Evolutionary conservation across 2,113 vertebrate species (phyloP).

Genomic region (Nanorana parkeri): DNA sequence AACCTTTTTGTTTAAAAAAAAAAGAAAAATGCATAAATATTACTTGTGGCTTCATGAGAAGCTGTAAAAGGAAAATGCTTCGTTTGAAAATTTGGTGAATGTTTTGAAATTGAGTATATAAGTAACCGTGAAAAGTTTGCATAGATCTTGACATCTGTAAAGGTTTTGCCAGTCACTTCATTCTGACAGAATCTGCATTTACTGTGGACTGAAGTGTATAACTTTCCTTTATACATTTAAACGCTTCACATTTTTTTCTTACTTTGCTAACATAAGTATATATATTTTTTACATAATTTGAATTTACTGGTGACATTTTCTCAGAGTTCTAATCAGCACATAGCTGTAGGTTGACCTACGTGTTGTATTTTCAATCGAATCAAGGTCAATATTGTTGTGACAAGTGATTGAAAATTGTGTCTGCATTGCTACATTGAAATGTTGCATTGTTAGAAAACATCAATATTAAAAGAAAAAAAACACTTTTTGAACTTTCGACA

Average conservation of each 20-base stretch:
- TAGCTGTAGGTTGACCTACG: constrained; percentile 47
- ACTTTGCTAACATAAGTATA: constrained; percentile 14
- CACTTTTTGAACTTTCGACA: constrained; percentile 59
- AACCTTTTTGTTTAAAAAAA: constrained; percentile 60
- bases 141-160: constrained; percentile 3
- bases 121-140: background rate
- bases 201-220: constrained; percentile 11
- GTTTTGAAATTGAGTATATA: background rate
- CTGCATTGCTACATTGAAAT: constrained; percentile 57
- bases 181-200: constrained; percentile 6
- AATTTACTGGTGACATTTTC: constrained; percentile 24
- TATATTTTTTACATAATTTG: constrained; percentile 26
- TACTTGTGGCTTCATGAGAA: constrained; percentile 14
- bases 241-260: background rate
- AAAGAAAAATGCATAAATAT: constrained; percentile 13
- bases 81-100: constrained; percentile 4
- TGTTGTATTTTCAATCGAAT: constrained; percentile 60
- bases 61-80: background rate
- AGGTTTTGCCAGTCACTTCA: background rate
- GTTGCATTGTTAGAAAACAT: constrained; percentile 63
- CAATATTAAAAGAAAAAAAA: constrained; percentile 34
- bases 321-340: constrained; percentile 29
- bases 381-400: constrained; percentile 61
- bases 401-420: constrained; percentile 63
- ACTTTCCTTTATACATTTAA: constrained; percentile 14